These are phyloP conservation scores for Mus spicilegus DNA, from an alignment of 2,113 vertebrate genomes.

Conservation along the genomic window DNA sequence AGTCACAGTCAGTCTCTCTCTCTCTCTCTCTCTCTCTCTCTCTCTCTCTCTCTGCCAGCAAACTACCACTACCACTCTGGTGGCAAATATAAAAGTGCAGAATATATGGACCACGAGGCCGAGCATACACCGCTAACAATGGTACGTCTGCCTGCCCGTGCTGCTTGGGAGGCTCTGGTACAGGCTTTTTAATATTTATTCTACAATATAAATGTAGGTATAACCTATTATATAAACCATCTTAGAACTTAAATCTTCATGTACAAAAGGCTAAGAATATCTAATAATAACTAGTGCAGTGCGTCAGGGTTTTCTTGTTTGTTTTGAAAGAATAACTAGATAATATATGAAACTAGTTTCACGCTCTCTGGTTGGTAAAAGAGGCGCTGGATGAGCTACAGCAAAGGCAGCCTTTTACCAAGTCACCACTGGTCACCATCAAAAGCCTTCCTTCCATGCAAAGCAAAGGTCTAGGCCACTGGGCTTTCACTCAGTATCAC, in stretches of 20 bases:
- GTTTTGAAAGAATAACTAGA: conserved; percentile 89
- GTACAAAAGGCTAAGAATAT: conserved; percentile 93
- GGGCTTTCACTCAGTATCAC: conserved; percentile 82
- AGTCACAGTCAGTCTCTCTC: background rate
- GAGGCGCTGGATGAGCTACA: conserved; percentile 88
- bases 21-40: background rate
- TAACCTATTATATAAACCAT: conserved; percentile 94
- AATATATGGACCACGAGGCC: conserved; percentile 89
- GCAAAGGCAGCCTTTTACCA: conserved; percentile 88
- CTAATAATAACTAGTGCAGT: conserved; percentile 93
- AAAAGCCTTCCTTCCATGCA: conserved; percentile 88
- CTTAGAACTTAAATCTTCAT: conserved; percentile 92
- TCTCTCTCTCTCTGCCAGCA: conserved; percentile 84
- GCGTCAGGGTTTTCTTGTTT: conserved; percentile 87
- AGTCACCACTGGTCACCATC: conserved; percentile 84
- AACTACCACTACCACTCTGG: conserved; percentile 89
- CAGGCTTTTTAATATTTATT: conserved; percentile 89
- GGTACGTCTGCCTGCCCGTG: conserved; percentile 89
- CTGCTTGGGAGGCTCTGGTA: conserved; percentile 88
- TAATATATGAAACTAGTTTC: conserved; percentile 91
- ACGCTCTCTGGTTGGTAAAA: conserved; percentile 89
- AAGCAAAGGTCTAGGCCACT: conserved; percentile 87
- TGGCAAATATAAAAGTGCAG: conserved; percentile 92
- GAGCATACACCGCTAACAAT: conserved; percentile 91
- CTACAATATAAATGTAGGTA: conserved; percentile 93